Evolutionary conservation across 2,888 invertebrate genomes (phyloP), one percentile per base, ranked within the genome.

Genomic region (Drosophila maculinotata): DNA sequence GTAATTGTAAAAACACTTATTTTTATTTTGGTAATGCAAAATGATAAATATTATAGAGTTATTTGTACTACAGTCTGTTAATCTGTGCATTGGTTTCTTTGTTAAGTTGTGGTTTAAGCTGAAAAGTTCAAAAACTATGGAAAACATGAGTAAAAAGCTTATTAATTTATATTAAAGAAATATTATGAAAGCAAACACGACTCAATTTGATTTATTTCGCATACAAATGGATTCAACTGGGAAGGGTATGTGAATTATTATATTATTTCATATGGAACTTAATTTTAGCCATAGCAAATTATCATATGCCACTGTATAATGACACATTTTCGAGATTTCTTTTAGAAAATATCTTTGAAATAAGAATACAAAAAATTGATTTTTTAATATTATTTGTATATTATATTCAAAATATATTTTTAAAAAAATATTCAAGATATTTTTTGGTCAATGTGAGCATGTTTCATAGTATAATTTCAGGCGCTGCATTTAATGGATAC

Each of bases 21-120:
- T 65, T 58, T 38, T 59, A 57, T 57, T 45, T 47, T 51, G 31
- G 33, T 49, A 30, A 14, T 44, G 41, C 26, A 48, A 51, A 41
- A 36, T 41, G 23, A 48, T 54, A 26, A 57, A 20, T 15, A 63
- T 48, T 49, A 53, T 68, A 41, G 17, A 59, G 39, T 60, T 59
- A 69, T 58, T 59, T 59, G 51, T 64, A 77, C 30, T 51, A 53
- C 45, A 59, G 80, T 86, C 77, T 74, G 84, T 87, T 85, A 76
- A 77, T 65, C 65, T 83, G 71, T 85, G 86, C 66, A 86, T 87
- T 75, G 81, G 78, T 83, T 86, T 88, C 80, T 62, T 81, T 88
- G 84, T 83, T 83, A 83, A 88, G 88, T 86, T 86, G 76, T 86
- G 87, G 87, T 80, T 88, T 80, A 87, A 83, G 84, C 81, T 88